Conservation (phyloP, 92 coral and sea anemone species). For the Epizoanthus rinbou region DNA sequence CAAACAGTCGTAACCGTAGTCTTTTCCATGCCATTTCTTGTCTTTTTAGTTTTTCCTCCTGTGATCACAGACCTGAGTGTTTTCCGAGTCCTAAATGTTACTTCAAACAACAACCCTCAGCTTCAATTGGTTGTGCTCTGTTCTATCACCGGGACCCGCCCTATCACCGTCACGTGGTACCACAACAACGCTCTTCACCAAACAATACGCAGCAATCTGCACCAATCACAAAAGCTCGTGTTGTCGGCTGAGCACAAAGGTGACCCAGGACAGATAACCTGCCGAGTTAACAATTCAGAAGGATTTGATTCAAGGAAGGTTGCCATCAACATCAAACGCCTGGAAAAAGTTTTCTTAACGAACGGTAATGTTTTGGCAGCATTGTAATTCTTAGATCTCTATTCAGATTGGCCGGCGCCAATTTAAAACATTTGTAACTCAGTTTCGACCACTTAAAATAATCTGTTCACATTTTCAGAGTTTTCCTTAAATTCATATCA, state of each 20-base stretch:
- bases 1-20: too few relatives aligned
- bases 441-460: too few relatives aligned
- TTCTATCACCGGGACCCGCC: slow-evolving; percentile 3
- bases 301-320: background rate
- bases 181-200: background rate
- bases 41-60: slow-evolving; percentile 22
- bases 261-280: background rate
- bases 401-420: too few relatives aligned
- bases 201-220: background rate
- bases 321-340: background rate
- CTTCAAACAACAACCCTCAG: background rate
- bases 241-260: background rate
- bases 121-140: slow-evolving; percentile 4
- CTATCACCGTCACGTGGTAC: slow-evolving; percentile 15
- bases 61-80: background rate
- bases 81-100: slow-evolving; percentile 12
- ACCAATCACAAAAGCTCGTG: background rate
- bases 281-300: slow-evolving; percentile 3
- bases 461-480: too few relatives aligned
- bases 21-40: too few relatives aligned
- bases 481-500: too few relatives aligned
- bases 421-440: too few relatives aligned
- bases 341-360: too few relatives aligned
- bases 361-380: background rate
- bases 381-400: too few relatives aligned